phyloP scores from a whole-genome alignment of 2,888 invertebrate genomes.

The Cephus rjabovi region DNA sequence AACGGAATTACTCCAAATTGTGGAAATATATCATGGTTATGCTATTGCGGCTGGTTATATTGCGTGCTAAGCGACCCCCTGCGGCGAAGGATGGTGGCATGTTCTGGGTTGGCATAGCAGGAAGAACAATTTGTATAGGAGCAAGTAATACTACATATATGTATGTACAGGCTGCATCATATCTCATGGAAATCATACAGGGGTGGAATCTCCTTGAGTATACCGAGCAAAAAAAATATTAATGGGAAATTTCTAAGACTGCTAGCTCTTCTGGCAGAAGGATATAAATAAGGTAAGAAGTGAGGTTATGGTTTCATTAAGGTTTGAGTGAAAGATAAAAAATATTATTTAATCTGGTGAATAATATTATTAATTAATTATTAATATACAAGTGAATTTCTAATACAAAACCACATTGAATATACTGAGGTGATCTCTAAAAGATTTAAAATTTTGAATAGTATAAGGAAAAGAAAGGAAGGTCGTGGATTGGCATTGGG shows the following conservation, averaged over 20 bases:
- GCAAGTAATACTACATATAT: conserved; percentile 5
- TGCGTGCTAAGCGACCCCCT: conserved; percentile 41
- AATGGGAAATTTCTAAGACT: neutral
- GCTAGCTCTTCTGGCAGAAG: neutral
- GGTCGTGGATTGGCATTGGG: neutral
- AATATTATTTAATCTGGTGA: neutral
- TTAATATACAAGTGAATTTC: neutral
- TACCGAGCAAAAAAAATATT: neutral
- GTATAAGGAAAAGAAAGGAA: neutral
- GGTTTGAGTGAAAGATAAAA: neutral
- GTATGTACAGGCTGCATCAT: neutral
- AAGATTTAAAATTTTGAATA: too few species aligned
- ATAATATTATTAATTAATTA: neutral
- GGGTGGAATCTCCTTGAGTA: neutral
- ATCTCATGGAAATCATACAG: neutral
- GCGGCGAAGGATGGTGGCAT: conserved; percentile 5
- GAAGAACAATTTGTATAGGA: conserved; percentile 28
- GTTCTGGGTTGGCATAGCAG: neutral
- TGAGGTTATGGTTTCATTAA: neutral
- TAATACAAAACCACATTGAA: neutral
- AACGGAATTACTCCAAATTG: conserved; percentile 53
- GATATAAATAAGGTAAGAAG: neutral
- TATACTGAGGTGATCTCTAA: neutral
- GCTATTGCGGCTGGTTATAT: conserved; percentile 47
- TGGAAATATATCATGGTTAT: conserved; percentile 52